Conservation (phyloP, 2,797 vertebrate genomes). For the Poeciliopsis infans region DNA sequence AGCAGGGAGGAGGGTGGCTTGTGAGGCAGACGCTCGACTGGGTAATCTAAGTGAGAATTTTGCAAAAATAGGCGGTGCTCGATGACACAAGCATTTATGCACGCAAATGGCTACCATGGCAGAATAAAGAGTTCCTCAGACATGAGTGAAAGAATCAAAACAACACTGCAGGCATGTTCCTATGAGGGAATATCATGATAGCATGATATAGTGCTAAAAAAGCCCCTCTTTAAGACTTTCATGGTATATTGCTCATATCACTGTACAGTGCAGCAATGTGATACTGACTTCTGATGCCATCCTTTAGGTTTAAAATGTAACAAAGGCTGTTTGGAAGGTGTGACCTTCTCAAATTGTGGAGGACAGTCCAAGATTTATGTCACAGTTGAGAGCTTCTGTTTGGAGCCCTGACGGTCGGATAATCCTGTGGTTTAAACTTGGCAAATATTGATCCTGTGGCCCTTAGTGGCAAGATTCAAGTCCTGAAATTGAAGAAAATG, state of each 20-base stretch:
- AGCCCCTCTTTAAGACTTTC: not conserved
- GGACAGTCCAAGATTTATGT: conserved; percentile 82
- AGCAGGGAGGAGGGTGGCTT: no score
- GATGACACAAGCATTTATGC: no score
- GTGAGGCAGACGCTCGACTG: no score
- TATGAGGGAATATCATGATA: no score
- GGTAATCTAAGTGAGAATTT: no score
- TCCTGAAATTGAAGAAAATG: conserved; percentile 81
- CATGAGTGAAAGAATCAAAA: no score
- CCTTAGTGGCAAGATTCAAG: conserved; percentile 76
- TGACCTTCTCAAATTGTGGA: conserved; percentile 79
- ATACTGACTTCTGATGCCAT: conserved; percentile 69
- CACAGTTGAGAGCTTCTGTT: conserved; percentile 83
- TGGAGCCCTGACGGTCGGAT: conserved; percentile 81
- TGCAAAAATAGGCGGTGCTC: no score
- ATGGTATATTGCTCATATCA: conserved; percentile 3
- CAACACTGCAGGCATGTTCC: no score
- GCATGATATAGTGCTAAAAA: no score
- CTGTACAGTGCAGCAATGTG: conserved; percentile 55
- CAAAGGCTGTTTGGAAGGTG: conserved; percentile 68
- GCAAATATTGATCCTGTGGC: conserved; percentile 85
- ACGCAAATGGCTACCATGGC: no score
- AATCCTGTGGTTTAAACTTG: conserved; percentile 87
- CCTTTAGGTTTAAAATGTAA: conserved; percentile 69
- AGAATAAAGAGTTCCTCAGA: no score